A percentile compares a stretch with the other conserved stretches of the same genome.
Conservation (phyloP, 2,113 vertebrate genomes). For the Silurus asotus region DNA sequence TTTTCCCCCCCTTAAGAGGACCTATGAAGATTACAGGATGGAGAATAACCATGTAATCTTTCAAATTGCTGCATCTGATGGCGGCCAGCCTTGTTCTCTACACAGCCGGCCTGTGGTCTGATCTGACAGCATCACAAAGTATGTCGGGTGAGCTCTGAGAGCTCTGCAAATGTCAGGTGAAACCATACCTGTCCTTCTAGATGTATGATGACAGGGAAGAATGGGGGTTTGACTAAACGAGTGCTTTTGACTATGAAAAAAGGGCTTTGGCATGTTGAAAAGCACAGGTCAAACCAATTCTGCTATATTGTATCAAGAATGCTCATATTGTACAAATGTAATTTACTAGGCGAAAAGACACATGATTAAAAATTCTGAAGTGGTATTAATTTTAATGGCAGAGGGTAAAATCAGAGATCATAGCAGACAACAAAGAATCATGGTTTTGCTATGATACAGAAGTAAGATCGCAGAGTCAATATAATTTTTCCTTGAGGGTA, state of each 20-base stretch:
- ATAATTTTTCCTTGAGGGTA: not conserved
- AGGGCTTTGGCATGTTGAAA: constrained; percentile 21
- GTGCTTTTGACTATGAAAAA: constrained; percentile 37
- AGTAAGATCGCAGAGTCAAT: not conserved
- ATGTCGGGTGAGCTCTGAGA: constrained; percentile 15
- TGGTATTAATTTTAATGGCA: not conserved
- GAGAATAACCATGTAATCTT: constrained; percentile 65
- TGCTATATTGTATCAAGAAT: not conserved
- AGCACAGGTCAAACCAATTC: constrained; percentile 27
- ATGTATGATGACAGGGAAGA: constrained; percentile 35
- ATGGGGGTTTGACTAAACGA: constrained; percentile 14
- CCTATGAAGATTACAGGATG: constrained; percentile 65
- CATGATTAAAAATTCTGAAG: not conserved
- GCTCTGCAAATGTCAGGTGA: constrained; percentile 41
- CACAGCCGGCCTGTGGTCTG: constrained; percentile 52
- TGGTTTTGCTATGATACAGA: not conserved
- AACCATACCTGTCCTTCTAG: constrained; percentile 39
- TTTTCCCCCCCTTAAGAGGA: constrained; percentile 57
- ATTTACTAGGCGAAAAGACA: not conserved
- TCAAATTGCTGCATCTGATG: constrained; percentile 64
- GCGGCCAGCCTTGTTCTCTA: constrained; percentile 54
- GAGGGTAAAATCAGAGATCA: not conserved
- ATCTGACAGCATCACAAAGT: constrained; percentile 51
- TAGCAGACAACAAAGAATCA: not conserved
- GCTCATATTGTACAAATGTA: not conserved